A percentile compares a stretch with the other conserved stretches of the same genome.
phyloP scores from a whole-genome alignment of 2,797 vertebrate genomes.

The Schizopygopsis malacanthus region DNA sequence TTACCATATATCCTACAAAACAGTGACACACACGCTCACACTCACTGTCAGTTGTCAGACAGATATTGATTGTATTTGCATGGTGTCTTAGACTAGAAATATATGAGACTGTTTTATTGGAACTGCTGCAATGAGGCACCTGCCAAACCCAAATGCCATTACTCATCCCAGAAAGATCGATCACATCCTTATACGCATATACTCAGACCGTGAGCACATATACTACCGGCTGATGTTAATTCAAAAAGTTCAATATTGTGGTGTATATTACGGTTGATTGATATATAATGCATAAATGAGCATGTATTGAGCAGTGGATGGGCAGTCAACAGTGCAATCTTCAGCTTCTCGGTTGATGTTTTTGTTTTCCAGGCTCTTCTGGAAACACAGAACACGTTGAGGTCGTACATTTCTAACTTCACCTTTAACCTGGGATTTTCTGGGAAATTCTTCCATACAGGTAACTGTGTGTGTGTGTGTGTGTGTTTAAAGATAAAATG shows the following conservation, averaged over 20 bases:
- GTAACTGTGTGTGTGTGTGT: slow-evolving; percentile 72
- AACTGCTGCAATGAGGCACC: slow-evolving; percentile 54
- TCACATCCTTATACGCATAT: slow-evolving; percentile 63
- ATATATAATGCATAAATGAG: not conserved
- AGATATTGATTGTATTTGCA: slow-evolving; percentile 62
- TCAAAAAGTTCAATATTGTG: slow-evolving; percentile 11
- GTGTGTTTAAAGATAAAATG: not conserved
- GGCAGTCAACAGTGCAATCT: not conserved
- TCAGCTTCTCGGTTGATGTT: not conserved
- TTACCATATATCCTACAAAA: slow-evolving; percentile 69
- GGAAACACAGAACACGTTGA: slow-evolving; percentile 93
- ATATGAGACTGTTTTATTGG: slow-evolving; percentile 57
- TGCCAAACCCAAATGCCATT: slow-evolving; percentile 60
- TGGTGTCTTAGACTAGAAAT: slow-evolving; percentile 58
- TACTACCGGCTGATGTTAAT: slow-evolving; percentile 18
- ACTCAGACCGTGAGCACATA: slow-evolving; percentile 39
- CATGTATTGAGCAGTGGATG: not conserved
- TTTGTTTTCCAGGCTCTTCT: slow-evolving; percentile 86
- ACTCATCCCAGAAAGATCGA: slow-evolving; percentile 59
- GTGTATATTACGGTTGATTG: slow-evolving; percentile 8
- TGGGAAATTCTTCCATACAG: slow-evolving; percentile 99
- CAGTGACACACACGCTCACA: slow-evolving; percentile 60
- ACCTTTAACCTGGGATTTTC: slow-evolving; percentile 99
- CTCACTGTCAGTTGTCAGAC: slow-evolving; percentile 52
- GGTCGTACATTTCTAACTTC: slow-evolving; percentile 96